Evolutionary conservation across 2,113 vertebrate species (phyloP).

Genomic region (Sander lucioperca): DNA sequence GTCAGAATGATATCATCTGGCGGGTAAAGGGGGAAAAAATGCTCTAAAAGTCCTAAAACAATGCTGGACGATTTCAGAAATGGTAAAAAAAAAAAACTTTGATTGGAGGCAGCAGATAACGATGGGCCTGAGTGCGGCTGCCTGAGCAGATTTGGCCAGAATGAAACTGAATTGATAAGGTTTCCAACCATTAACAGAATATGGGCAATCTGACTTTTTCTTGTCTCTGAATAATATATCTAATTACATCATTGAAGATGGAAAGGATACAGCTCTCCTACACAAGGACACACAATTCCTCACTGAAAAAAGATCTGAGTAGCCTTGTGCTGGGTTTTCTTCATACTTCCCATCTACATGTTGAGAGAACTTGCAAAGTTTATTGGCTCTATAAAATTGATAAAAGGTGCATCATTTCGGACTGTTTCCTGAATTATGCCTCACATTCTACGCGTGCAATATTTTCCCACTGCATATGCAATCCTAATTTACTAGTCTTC

Average conservation of each 20-base stretch:
- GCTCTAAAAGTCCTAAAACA: slow-evolving; percentile 7
- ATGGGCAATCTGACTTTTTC: slow-evolving; percentile 26
- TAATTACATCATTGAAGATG: slow-evolving; percentile 40
- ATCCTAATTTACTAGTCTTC: slow-evolving; percentile 12
- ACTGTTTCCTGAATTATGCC: not conserved
- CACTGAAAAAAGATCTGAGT: not conserved
- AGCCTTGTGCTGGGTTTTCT: not conserved
- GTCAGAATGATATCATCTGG: not conserved
- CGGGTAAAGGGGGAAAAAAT: not conserved
- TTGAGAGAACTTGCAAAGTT: not conserved
- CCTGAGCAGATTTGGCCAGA: slow-evolving; percentile 15
- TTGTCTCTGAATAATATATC: slow-evolving; percentile 46
- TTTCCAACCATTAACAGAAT: slow-evolving; percentile 49
- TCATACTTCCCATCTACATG: not conserved
- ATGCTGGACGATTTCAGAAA: slow-evolving; percentile 6
- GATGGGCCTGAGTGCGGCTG: slow-evolving; percentile 17
- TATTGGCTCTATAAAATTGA: not conserved
- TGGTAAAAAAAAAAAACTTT: not conserved
- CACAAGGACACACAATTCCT: slow-evolving; percentile 8
- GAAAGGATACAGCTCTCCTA: not conserved
- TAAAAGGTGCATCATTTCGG: not conserved
- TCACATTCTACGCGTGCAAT: not conserved
- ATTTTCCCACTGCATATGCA: slow-evolving; percentile 30
- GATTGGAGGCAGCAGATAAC: slow-evolving; percentile 36
- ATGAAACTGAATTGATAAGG: slow-evolving; percentile 43